Evolutionary conservation across 2,888 invertebrate species (phyloP).

Genomic region (Nephrotoma guestfalica): DNA sequence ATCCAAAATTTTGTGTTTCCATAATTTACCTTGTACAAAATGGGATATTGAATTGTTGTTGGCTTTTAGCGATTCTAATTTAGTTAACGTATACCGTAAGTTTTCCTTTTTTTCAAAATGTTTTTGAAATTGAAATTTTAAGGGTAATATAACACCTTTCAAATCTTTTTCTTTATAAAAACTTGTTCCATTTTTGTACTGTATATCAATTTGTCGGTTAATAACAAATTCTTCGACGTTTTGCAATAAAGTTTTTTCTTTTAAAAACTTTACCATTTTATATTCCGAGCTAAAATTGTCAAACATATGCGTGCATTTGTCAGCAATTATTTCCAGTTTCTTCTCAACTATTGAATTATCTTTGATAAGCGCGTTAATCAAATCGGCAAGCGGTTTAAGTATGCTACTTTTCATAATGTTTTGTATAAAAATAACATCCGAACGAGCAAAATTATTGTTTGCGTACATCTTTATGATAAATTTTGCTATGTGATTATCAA

Average conservation of each 20-base stretch:
- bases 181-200: background rate
- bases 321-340: background rate
- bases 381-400: too few relatives aligned
- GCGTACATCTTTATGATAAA: too few relatives aligned
- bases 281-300: constrained; percentile 4
- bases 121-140: constrained; percentile 8
- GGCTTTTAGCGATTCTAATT: background rate
- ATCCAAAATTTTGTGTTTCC: constrained; percentile 5
- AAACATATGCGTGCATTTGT: background rate
- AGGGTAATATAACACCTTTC: constrained; percentile 7
- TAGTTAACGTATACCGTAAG: background rate
- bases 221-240: constrained; percentile 5
- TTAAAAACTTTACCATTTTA: constrained; percentile 4
- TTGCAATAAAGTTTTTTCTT: background rate
- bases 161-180: background rate
- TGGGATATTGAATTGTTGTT: background rate
- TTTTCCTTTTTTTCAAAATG: constrained; percentile 5
- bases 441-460: too few relatives aligned
- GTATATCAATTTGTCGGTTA: constrained; percentile 4
- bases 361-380: too few relatives aligned
- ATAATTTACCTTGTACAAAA: constrained; percentile 8
- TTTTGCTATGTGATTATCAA: too few relatives aligned
- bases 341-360: too few relatives aligned
- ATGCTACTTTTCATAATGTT: too few relatives aligned
- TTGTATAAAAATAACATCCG: too few relatives aligned